phyloP scores from a whole-genome alignment of 2,888 invertebrate species.

The Tetramorium bicarinatum region DNA sequence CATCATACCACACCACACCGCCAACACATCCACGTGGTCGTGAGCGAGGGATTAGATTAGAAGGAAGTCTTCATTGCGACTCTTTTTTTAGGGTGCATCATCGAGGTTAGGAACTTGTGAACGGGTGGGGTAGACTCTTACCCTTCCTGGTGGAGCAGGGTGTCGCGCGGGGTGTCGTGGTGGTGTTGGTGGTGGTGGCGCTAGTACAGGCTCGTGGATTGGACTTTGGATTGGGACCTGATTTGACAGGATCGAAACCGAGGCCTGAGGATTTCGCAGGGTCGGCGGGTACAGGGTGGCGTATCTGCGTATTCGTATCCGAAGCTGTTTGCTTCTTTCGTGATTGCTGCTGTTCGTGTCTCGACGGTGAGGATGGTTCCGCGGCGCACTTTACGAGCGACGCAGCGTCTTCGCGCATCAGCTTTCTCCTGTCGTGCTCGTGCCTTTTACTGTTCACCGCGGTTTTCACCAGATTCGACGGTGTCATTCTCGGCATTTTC shows the following conservation, averaged over 20 bases:
- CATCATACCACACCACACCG: conserved; percentile 86
- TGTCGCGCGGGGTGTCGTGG: conserved; percentile 87
- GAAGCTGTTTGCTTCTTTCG: conserved; percentile 87
- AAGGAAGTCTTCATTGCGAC: conserved; percentile 77
- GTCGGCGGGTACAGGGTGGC: conserved; percentile 83
- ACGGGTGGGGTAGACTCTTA: conserved; percentile 86
- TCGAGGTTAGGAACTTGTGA: conserved; percentile 78
- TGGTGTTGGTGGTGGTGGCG: conserved; percentile 86
- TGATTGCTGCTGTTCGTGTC: conserved; percentile 75
- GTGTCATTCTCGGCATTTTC: conserved; percentile 87
- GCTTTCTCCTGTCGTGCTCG: conserved; percentile 87
- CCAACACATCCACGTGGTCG: conserved; percentile 86
- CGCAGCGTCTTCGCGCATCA: conserved; percentile 86
- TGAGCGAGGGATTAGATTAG: conserved; percentile 84
- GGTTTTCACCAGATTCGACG: conserved; percentile 89
- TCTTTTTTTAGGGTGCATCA: conserved; percentile 72
- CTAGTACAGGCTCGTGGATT: conserved; percentile 86
- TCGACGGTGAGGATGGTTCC: conserved; percentile 60
- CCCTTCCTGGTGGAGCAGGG: conserved; percentile 87
- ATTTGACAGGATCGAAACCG: conserved; percentile 72
- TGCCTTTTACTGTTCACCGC: conserved; percentile 89
- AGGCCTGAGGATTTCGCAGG: conserved; percentile 74
- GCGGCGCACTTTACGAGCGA: conserved; percentile 85
- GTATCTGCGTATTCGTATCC: conserved; percentile 86
- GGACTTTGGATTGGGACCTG: conserved; percentile 82